These are phyloP conservation scores for Pelobates cultripes DNA, from an alignment of 2,797 vertebrate species.

Conservation along the genomic window DNA sequence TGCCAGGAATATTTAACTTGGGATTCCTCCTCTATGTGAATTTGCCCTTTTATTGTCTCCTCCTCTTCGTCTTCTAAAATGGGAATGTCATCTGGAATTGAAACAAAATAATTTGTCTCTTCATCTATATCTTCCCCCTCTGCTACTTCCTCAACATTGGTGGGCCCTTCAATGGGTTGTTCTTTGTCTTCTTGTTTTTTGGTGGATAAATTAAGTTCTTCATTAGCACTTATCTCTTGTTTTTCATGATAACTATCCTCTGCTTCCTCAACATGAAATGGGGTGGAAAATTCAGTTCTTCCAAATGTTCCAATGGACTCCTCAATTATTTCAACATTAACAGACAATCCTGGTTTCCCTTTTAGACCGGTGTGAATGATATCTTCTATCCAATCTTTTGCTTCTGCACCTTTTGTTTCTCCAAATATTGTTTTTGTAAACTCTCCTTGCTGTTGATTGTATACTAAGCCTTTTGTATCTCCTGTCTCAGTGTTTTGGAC, in stretches of 20 bases:
- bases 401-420: constrained; percentile 74
- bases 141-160: constrained; percentile 70
- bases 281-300: constrained; percentile 66
- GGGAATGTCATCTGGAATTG: constrained; percentile 87
- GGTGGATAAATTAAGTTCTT: constrained; percentile 49
- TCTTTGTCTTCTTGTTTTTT: constrained; percentile 54
- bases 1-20: constrained; percentile 78
- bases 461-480: constrained; percentile 33
- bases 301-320: constrained; percentile 76
- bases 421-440: constrained; percentile 77
- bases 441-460: constrained; percentile 74
- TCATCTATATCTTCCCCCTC: constrained; percentile 77
- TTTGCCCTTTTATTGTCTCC: constrained; percentile 85
- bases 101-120: constrained; percentile 91
- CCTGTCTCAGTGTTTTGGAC: constrained; percentile 73
- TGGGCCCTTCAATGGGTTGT: constrained; percentile 49
- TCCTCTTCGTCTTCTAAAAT: constrained; percentile 73
- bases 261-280: constrained; percentile 87
- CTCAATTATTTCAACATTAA: constrained; percentile 90
- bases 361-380: constrained; percentile 79
- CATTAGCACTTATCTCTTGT: constrained; percentile 58
- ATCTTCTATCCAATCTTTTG: constrained; percentile 82
- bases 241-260: constrained; percentile 68
- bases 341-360: constrained; percentile 69
- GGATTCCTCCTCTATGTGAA: constrained; percentile 77